Base-by-base conservation (phyloP, 2,888 invertebrate species). In the Teleiodes luculella region DNA sequence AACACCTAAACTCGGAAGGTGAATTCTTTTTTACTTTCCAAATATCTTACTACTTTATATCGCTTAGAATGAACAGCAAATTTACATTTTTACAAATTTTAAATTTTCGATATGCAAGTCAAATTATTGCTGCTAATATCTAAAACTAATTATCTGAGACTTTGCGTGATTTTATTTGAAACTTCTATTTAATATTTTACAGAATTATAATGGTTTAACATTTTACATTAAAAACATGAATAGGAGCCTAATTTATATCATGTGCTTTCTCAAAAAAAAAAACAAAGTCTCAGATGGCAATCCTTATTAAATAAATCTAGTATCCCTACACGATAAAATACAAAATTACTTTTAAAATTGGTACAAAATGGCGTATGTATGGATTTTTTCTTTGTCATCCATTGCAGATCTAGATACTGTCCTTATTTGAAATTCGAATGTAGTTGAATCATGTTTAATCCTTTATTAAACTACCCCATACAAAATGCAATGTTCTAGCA, bases 71-170 rank as follows among this genome's bases (percentile, higher is more conserved):
- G n/a, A 49, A 49, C 53, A 58, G 54, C 66, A 70, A 68, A 67
- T 65, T 63, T 64, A 66, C 69, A 68, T 76, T 73, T 76, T 68
- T 80, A 79, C 77, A 82, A 71, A 65, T 4, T 65, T 73, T 69
- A 54, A 60, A 62, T 63, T 66, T 66, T 76, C 82, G 86, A 87
- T 86, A 87, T 87, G 86, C 83, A 75, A 78, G 62, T 60, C 68
- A 54, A 64, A 63, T 84, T 86, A 84, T 86, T 86, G 84, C 85
- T 84, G 71, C 72, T 78, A 69, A 70, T 53, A 50, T 67, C 66
- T 51, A 30, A 35, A 28, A 31, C 50, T 50, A 50, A 67, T 52
- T 31, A 28, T 20, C 55, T 55, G 33, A 33, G 37, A 48, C 39
- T 24, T 24, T 24, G 24, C 24, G 24, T 24, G 3, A 24, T 3